phyloP scores from a whole-genome alignment of 1,140 invertebrate genomes.

The Monomorium pharaonis region DNA sequence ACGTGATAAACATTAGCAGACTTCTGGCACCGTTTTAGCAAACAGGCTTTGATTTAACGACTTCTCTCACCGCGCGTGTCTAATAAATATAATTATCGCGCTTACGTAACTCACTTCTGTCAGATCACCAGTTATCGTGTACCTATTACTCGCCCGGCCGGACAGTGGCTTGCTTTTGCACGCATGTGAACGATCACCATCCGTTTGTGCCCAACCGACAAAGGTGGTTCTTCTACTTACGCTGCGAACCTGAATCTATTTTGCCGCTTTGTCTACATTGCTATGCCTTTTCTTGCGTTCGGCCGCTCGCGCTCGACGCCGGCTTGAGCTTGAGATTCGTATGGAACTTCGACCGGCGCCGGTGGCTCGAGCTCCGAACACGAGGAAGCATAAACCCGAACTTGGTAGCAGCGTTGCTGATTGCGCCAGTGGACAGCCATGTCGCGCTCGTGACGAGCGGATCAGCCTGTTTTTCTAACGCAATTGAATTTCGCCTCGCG shows the following conservation, averaged over 20 bases:
- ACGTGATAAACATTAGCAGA: not conserved
- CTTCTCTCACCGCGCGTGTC: constrained; percentile 21
- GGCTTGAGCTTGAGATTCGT: constrained; percentile 5
- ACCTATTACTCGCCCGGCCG: constrained; percentile 47
- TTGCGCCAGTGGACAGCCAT: constrained; percentile 68
- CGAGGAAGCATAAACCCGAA: constrained; percentile 43
- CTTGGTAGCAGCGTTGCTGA: constrained; percentile 38
- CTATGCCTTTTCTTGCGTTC: constrained; percentile 14
- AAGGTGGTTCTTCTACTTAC: constrained; percentile 8
- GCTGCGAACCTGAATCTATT: constrained; percentile 24
- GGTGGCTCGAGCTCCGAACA: constrained; percentile 3
- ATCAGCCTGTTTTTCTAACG: constrained; percentile 79
- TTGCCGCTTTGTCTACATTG: constrained; percentile 17
- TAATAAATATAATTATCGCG: constrained; percentile 66
- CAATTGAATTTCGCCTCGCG: constrained; percentile 79
- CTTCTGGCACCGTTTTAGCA: constrained; percentile 22
- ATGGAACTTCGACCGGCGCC: constrained; percentile 5
- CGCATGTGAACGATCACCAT: not conserved
- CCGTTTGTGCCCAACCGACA: constrained; percentile 1
- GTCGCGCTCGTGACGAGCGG: constrained; percentile 75
- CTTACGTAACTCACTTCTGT: constrained; percentile 43
- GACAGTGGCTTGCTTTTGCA: not conserved
- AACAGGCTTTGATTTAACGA: constrained; percentile 44
- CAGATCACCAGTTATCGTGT: constrained; percentile 50
- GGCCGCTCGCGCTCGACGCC: not conserved